Conservation (phyloP, 2,888 invertebrate species). For the Hartigia nigra region DNA sequence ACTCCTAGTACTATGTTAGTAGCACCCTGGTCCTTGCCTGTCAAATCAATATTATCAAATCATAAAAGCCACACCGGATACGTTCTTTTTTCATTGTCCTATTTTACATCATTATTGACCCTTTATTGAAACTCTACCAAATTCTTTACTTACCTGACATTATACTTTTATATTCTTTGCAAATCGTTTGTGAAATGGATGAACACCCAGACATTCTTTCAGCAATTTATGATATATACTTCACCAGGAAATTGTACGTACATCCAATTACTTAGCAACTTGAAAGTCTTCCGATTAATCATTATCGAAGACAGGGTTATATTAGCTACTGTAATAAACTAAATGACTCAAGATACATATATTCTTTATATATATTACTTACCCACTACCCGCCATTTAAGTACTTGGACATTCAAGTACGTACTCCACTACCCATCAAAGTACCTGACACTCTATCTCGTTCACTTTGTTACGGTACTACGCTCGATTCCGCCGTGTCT, state of each 20-base stretch:
- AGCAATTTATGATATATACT: background rate
- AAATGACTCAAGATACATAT: slow-evolving; percentile 7
- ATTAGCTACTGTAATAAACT: background rate
- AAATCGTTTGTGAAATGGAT: background rate
- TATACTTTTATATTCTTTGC: background rate
- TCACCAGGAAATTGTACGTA: background rate
- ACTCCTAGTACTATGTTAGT: background rate
- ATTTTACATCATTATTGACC: background rate
- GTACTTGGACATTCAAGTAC: slow-evolving; percentile 23
- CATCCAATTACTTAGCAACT: background rate
- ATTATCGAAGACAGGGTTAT: background rate
- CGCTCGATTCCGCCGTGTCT: background rate
- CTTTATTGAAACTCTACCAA: background rate
- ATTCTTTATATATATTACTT: background rate
- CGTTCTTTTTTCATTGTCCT: background rate
- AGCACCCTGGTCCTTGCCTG: background rate
- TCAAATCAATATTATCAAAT: slow-evolving; percentile 6
- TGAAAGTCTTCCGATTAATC: background rate
- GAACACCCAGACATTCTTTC: background rate
- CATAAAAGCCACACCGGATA: background rate
- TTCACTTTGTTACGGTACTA: background rate
- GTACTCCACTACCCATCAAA: slow-evolving; percentile 8
- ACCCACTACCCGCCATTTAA: slow-evolving; percentile 9
- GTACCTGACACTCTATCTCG: background rate
- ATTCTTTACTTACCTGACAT: background rate